Percentiles rank a stretch among this genome's conserved stretches.
phyloP scores from a whole-genome alignment of 2,113 vertebrate species.

The Apodemus speciosus region DNA sequence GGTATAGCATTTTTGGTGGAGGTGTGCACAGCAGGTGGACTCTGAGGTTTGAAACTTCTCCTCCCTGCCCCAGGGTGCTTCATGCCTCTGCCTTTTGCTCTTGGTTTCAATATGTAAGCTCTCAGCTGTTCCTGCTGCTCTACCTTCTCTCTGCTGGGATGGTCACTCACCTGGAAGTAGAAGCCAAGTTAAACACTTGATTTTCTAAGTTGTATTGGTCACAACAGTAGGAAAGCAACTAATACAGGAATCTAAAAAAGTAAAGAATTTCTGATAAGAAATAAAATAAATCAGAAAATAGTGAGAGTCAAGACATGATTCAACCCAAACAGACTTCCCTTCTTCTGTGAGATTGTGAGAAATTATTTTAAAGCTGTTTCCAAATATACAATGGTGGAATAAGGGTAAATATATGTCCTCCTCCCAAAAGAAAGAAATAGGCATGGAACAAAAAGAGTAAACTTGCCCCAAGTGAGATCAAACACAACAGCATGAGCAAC shows the following conservation, averaged over 20 bases:
- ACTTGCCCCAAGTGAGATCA: not conserved
- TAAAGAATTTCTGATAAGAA: not conserved
- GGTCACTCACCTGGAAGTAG: not conserved
- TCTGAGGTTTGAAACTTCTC: not conserved
- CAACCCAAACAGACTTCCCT: not conserved
- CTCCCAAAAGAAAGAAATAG: not conserved
- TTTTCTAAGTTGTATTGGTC: not conserved
- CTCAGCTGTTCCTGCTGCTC: not conserved
- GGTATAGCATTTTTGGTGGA: not conserved
- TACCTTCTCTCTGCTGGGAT: not conserved
- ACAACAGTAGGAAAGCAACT: not conserved
- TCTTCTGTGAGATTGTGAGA: not conserved
- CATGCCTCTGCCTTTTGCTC: not conserved
- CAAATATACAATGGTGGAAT: not conserved
- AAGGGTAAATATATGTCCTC: not conserved
- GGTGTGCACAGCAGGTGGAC: accelerated
- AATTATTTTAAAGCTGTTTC: not conserved
- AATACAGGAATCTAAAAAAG: not conserved
- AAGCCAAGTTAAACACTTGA: not conserved
- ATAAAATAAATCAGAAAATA: not conserved
- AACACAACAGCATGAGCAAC: not conserved
- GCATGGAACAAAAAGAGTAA: not conserved
- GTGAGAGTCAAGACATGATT: not conserved
- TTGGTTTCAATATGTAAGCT: not conserved
- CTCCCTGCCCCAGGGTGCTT: accelerated